A percentile compares a stretch with the other conserved stretches of the same genome.
phyloP scores from a whole-genome alignment of 2,113 vertebrate species.

The Nipponia nippon region DNA sequence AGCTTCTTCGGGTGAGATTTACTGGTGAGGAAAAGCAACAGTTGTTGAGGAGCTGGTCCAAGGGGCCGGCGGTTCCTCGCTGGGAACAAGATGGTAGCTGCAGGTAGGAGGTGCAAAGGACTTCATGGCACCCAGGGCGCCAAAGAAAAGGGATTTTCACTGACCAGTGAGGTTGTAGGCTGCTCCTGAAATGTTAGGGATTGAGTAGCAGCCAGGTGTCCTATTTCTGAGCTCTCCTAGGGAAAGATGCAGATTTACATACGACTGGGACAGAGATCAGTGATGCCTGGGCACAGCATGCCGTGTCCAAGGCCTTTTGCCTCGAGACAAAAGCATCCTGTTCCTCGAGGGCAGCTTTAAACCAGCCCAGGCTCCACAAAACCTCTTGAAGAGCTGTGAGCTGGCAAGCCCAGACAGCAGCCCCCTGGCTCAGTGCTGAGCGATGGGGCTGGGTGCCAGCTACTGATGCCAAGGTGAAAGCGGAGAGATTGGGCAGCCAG shows the following conservation, averaged over 20 bases:
- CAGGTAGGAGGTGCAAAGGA: neutral
- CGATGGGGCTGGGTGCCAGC: neutral
- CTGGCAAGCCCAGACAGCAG: neutral
- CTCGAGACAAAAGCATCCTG: neutral
- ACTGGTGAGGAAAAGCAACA: neutral
- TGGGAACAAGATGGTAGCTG: neutral
- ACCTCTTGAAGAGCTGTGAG: neutral
- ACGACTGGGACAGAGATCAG: neutral
- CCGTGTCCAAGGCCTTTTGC: rapidly evolving
- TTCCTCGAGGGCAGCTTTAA: neutral
- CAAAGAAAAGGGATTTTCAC: neutral
- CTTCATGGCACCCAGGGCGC: neutral
- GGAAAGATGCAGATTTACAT: neutral
- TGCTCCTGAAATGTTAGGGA: neutral
- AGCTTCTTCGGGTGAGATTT: neutral
- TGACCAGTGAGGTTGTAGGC: rapidly evolving
- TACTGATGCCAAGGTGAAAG: constrained; percentile 12
- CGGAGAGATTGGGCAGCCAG: neutral
- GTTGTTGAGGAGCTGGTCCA: neutral
- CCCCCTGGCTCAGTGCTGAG: neutral
- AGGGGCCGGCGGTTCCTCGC: rapidly evolving
- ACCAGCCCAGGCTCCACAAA: neutral
- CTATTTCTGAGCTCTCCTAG: neutral
- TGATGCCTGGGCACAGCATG: rapidly evolving
- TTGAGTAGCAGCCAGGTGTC: neutral